Evolutionary conservation across 1,140 invertebrate species (phyloP).

Genomic region (Musca domestica): DNA sequence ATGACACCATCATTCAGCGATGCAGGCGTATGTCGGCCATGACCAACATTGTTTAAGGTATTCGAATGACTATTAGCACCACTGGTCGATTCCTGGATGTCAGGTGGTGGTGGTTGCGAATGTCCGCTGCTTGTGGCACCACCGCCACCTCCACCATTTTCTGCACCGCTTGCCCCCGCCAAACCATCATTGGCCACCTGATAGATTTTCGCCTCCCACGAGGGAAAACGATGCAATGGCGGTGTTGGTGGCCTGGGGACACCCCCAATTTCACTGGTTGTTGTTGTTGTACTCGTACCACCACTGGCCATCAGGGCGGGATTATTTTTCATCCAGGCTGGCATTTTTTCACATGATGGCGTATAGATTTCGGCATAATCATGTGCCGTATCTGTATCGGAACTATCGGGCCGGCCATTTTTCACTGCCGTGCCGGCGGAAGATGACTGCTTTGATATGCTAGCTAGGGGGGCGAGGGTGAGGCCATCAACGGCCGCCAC

Average conservation of each 20-base stretch:
- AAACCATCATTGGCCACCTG: conserved; percentile 83
- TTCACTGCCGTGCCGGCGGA: conserved; percentile 18
- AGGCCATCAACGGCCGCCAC: conserved; percentile 61
- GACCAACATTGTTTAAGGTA: conserved; percentile 25
- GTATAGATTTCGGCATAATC: conserved; percentile 93
- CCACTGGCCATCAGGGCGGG: conserved; percentile 53
- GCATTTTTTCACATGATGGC: conserved; percentile 74
- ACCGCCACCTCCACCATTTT: neutral
- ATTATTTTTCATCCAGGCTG: conserved; percentile 58
- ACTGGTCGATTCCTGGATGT: conserved; percentile 35
- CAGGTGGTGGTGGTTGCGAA: conserved; percentile 28
- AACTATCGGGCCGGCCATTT: conserved; percentile 58
- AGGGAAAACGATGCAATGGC: conserved; percentile 83
- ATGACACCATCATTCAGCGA: conserved; percentile 24
- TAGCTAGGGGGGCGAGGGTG: conserved; percentile 55
- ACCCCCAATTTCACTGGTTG: conserved; percentile 53
- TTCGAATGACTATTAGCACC: conserved; percentile 34
- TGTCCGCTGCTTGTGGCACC: neutral
- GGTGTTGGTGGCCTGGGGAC: conserved; percentile 78
- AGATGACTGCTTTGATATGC: conserved; percentile 41
- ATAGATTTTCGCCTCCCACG: conserved; percentile 94
- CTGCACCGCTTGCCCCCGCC: conserved; percentile 36
- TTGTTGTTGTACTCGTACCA: conserved; percentile 56
- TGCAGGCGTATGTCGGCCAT: conserved; percentile 28
- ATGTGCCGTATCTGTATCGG: conserved; percentile 73